phyloP scores from a whole-genome alignment of 2,113 vertebrate genomes.

The Microcebus lehilahytsara region DNA sequence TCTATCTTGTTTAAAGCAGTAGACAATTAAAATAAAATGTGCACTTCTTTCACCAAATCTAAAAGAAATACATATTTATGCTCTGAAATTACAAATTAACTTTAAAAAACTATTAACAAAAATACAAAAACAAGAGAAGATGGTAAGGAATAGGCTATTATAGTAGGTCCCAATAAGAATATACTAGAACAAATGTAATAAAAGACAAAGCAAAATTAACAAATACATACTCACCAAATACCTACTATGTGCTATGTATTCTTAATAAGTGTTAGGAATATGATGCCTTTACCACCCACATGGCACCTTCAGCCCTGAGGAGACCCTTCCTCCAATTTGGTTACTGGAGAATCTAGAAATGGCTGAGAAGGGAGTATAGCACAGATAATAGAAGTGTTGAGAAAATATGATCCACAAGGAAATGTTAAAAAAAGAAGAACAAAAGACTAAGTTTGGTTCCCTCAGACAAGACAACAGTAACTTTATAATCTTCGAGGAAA shows the following conservation, averaged over 20 bases:
- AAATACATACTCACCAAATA: background rate
- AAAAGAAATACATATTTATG: constrained; percentile 44
- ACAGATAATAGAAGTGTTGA: constrained; percentile 1
- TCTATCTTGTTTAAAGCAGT: constrained; percentile 51
- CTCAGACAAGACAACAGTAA: constrained; percentile 33
- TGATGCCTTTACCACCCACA: background rate
- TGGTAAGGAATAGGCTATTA: background rate
- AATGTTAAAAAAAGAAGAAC: background rate
- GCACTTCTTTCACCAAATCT: constrained; percentile 17
- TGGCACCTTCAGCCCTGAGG: background rate
- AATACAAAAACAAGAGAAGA: background rate
- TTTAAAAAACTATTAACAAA: constrained; percentile 35
- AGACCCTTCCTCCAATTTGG: background rate
- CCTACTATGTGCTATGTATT: background rate
- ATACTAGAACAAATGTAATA: constrained; percentile 1
- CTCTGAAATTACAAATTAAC: constrained; percentile 18
- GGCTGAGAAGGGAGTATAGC: background rate
- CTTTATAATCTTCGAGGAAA: constrained; percentile 57
- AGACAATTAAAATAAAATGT: constrained; percentile 54
- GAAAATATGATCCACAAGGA: constrained; percentile 25
- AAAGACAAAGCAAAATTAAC: constrained; percentile 29
- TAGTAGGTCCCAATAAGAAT: background rate
- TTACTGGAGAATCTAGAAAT: constrained; percentile 20
- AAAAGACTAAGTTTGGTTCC: background rate
- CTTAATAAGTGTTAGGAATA: background rate